These are phyloP conservation scores for Drosophila bunnanda DNA, from an alignment of 2,888 invertebrate genomes.

Conservation along the genomic window DNA sequence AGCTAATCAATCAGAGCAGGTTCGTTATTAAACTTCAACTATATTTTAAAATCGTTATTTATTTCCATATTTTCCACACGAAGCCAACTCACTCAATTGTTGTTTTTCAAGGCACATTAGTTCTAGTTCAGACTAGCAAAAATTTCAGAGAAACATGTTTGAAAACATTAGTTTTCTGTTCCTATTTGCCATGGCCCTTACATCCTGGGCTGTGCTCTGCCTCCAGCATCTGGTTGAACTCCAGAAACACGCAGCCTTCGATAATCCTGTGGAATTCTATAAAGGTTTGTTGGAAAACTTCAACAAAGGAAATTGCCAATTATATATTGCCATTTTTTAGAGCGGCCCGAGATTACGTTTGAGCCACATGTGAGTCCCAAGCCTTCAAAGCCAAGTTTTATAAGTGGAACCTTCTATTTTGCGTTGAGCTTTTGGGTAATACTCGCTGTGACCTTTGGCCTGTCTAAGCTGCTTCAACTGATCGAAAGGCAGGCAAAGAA, in stretches of 20 bases:
- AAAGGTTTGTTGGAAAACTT: neutral
- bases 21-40: neutral
- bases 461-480: slow-evolving; percentile 45
- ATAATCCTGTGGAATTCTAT: slow-evolving; percentile 45
- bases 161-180: slow-evolving; percentile 63
- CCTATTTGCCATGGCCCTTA: slow-evolving; percentile 59
- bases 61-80: slow-evolving; percentile 16
- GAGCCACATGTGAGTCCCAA: neutral
- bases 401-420: slow-evolving; percentile 10
- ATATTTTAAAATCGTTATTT: neutral
- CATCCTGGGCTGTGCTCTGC: slow-evolving; percentile 61
- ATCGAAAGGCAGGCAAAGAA: slow-evolving; percentile 20
- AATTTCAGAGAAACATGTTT: slow-evolving; percentile 55
- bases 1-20: neutral
- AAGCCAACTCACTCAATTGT: slow-evolving; percentile 2
- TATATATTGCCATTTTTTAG: slow-evolving; percentile 18
- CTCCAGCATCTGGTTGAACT: slow-evolving; percentile 50
- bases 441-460: slow-evolving; percentile 21
- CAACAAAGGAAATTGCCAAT: neutral
- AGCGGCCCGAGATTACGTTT: slow-evolving; percentile 24
- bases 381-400: neutral
- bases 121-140: slow-evolving; percentile 2
- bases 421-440: slow-evolving; percentile 47
- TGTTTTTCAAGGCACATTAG: slow-evolving; percentile 30
- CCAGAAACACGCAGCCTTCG: neutral